phyloP scores from a whole-genome alignment of 2,113 vertebrate genomes.

The Peromyscus polionotus region DNA sequence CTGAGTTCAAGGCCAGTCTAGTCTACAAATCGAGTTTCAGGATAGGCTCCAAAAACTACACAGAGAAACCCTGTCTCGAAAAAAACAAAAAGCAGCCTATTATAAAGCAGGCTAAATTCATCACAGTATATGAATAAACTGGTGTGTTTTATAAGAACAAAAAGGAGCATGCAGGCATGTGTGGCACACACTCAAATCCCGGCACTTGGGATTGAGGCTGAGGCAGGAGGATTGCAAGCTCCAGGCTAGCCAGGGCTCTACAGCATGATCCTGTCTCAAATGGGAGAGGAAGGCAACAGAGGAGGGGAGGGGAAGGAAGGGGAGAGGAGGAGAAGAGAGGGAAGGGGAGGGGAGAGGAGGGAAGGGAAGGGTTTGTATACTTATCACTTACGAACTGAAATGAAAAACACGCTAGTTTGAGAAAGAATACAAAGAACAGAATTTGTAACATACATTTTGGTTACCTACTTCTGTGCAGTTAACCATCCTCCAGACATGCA shows the following conservation, averaged over 20 bases:
- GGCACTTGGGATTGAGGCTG: not conserved
- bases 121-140: not conserved
- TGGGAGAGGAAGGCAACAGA: not conserved
- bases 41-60: too few relatives aligned
- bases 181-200: not conserved
- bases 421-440: not conserved
- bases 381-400: not conserved
- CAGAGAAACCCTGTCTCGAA: too few relatives aligned
- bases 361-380: not conserved
- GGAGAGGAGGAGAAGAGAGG: not conserved
- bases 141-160: not conserved
- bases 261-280: not conserved
- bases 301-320: accelerated
- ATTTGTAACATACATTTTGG: not conserved
- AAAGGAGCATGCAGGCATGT: not conserved
- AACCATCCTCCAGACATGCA: not conserved
- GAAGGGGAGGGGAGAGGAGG: too few relatives aligned
- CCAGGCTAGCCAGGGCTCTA: not conserved
- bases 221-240: not conserved
- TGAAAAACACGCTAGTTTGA: not conserved
- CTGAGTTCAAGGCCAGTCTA: too few relatives aligned
- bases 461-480: not conserved
- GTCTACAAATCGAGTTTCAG: too few relatives aligned
- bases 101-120: not conserved
- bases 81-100: not conserved